Evolutionary conservation across 2,113 vertebrate species (phyloP).

Genomic region (Acrocephalus arundinaceus): DNA sequence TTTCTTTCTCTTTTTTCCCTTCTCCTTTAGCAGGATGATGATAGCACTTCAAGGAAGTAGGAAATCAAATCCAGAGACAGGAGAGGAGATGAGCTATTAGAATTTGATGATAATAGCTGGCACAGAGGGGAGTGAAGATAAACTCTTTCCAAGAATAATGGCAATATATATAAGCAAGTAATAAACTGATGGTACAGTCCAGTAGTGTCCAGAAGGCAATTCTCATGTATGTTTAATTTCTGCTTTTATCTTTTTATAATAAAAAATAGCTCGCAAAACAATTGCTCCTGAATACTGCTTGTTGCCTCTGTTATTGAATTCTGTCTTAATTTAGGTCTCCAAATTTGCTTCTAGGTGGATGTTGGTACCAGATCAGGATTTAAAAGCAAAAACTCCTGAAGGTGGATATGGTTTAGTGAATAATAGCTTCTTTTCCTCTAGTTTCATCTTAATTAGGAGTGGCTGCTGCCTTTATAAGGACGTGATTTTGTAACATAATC

Average conservation of each 20-base stretch:
- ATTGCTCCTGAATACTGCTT: neutral
- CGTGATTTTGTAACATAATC: neutral
- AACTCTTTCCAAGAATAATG: neutral
- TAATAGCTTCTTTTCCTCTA: neutral
- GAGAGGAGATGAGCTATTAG: neutral
- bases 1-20: neutral
- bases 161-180: neutral
- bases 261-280: neutral
- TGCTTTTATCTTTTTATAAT: neutral
- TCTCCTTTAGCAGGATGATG: neutral
- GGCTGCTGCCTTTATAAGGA: neutral
- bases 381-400: neutral
- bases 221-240: neutral
- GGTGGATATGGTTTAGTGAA: neutral
- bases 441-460: neutral
- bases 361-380: neutral
- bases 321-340: neutral
- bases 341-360: neutral
- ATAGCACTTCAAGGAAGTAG: neutral
- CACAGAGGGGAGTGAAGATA: neutral
- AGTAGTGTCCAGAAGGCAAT: neutral
- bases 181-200: neutral
- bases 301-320: neutral
- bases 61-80: neutral
- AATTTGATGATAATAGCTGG: conserved; percentile 29